A percentile compares a stretch with the other conserved stretches of the same genome.
Conservation (phyloP, 2,888 invertebrate genomes). For the Heliconius hortense region DNA sequence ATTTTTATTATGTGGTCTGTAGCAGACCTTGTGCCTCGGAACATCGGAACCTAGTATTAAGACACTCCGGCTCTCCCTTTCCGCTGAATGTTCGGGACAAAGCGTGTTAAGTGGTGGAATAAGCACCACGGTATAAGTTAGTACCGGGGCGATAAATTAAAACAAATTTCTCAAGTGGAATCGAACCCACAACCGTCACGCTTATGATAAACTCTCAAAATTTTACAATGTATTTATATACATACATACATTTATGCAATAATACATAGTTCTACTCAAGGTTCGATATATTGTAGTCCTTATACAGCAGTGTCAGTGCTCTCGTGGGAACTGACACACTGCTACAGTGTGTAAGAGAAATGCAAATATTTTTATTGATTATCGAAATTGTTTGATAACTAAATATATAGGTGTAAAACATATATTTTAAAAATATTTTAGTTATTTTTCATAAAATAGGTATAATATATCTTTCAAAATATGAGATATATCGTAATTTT, state of each 20-base stretch:
- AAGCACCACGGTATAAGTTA: too few relatives aligned
- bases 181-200: too few relatives aligned
- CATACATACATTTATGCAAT: neutral
- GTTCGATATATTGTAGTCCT: constrained; percentile 9
- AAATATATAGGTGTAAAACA: neutral
- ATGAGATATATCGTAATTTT: too few relatives aligned
- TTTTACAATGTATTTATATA: too few relatives aligned
- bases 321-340: constrained; percentile 20
- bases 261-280: neutral
- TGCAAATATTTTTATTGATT: constrained; percentile 13
- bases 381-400: neutral
- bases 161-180: too few relatives aligned
- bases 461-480: too few relatives aligned
- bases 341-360: constrained; percentile 3
- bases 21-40: too few relatives aligned
- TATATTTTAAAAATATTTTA: neutral
- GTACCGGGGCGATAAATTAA: too few relatives aligned
- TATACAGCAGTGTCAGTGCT: constrained; percentile 6
- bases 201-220: neutral
- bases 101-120: neutral
- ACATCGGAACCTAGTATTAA: neutral
- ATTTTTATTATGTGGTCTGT: too few relatives aligned
- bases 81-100: neutral
- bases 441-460: neutral
- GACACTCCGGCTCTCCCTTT: neutral